phyloP scores from a whole-genome alignment of 2,888 invertebrate species.

The Chorisops tibialis region DNA sequence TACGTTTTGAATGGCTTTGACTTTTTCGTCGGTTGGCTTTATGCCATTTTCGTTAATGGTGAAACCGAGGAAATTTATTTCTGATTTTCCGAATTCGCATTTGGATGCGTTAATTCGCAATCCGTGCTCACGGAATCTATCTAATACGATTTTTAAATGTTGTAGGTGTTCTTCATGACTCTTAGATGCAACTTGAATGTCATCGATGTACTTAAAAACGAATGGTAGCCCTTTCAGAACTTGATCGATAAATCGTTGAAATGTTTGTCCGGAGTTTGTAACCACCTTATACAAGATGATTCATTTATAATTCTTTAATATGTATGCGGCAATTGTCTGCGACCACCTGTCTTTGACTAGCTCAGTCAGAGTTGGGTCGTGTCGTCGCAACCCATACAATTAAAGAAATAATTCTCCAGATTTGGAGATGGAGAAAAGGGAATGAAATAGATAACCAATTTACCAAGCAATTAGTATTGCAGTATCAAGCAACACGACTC shows the following conservation, averaged over 20 bases:
- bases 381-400: too few relatives aligned
- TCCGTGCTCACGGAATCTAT: neutral
- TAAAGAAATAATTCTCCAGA: too few relatives aligned
- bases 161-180: neutral
- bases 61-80: neutral
- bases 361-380: too few relatives aligned
- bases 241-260: neutral
- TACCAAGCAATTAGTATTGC: too few relatives aligned
- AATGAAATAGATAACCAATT: too few relatives aligned
- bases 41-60: constrained; percentile 36
- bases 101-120: neutral
- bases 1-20: constrained; percentile 39
- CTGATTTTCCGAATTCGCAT: neutral
- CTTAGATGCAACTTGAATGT: neutral
- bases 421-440: too few relatives aligned
- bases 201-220: neutral
- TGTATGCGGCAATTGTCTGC: too few relatives aligned
- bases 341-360: too few relatives aligned
- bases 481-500: too few relatives aligned
- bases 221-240: neutral
- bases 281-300: too few relatives aligned
- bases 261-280: neutral
- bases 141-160: neutral
- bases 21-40: constrained; percentile 39
- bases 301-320: too few relatives aligned